phyloP scores from a whole-genome alignment of 2,113 vertebrate genomes.

The Condylura cristata region DNA sequence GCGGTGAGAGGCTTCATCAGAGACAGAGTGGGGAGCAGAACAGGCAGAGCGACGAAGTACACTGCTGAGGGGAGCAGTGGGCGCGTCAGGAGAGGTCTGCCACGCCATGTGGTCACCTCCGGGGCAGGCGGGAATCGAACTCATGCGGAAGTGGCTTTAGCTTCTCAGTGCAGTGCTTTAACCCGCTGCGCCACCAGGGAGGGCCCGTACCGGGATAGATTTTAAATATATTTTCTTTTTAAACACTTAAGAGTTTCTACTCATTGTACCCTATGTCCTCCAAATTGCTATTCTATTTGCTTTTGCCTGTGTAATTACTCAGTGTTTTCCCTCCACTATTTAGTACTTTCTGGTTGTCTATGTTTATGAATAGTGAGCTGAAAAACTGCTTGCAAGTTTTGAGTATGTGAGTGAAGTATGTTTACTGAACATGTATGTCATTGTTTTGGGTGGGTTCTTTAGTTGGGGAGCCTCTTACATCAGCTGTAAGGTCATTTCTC shows the following conservation, averaged over 20 bases:
- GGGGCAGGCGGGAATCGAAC: too few species aligned
- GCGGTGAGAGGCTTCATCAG: too few species aligned
- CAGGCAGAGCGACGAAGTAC: too few species aligned
- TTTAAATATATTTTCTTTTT: neutral
- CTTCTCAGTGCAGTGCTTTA: too few species aligned
- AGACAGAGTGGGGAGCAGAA: too few species aligned
- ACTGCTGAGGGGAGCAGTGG: too few species aligned
- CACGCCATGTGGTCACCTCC: too few species aligned
- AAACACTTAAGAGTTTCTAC: too few species aligned
- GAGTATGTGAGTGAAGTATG: neutral
- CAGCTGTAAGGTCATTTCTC: neutral
- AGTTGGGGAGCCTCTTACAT: neutral
- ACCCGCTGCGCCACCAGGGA: too few species aligned
- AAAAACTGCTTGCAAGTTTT: slow-evolving; percentile 16
- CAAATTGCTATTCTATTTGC: neutral
- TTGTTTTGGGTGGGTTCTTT: neutral
- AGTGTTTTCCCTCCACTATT: neutral
- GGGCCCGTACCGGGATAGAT: neutral
- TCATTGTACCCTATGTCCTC: neutral
- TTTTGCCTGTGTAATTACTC: slow-evolving; percentile 14
- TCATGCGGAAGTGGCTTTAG: too few species aligned
- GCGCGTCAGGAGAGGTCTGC: too few species aligned
- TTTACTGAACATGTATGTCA: neutral
- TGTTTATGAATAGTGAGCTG: neutral
- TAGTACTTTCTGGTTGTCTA: neutral